These are phyloP conservation scores for Tauraco hartlaubi DNA, from an alignment of 2,797 vertebrate genomes.

Conservation along the genomic window DNA sequence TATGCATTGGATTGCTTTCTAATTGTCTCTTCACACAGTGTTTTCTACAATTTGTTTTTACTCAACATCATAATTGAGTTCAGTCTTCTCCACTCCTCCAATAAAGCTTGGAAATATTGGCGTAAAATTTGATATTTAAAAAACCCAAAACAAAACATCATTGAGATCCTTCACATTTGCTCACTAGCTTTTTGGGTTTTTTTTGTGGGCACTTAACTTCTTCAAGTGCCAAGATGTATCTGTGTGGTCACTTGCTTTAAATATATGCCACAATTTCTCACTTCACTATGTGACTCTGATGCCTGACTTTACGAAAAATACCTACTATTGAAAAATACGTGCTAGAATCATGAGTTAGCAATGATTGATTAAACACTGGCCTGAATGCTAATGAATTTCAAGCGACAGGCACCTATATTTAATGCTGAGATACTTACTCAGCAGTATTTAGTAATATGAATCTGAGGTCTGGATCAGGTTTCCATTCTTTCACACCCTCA, in stretches of 20 bases:
- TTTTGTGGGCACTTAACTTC: neutral
- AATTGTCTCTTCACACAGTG: neutral
- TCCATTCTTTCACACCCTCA: neutral
- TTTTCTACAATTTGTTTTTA: neutral
- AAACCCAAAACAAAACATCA: neutral
- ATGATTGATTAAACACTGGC: neutral
- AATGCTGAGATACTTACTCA: neutral
- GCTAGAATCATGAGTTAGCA: neutral
- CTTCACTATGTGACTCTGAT: neutral
- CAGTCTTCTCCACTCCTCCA: neutral
- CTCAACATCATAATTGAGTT: neutral
- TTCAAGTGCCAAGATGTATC: neutral
- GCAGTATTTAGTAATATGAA: neutral
- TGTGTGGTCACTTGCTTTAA: neutral
- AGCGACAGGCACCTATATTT: neutral
- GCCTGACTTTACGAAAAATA: neutral
- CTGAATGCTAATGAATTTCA: neutral
- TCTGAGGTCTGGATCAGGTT: neutral
- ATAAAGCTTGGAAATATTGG: neutral
- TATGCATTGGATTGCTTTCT: neutral
- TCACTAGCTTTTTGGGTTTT: fast-evolving
- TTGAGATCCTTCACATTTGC: neutral
- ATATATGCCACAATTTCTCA: neutral
- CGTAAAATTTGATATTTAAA: neutral
- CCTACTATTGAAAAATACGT: neutral